phyloP scores from a whole-genome alignment of 2,797 vertebrate species.

The Paedocypris micromegethes region DNA sequence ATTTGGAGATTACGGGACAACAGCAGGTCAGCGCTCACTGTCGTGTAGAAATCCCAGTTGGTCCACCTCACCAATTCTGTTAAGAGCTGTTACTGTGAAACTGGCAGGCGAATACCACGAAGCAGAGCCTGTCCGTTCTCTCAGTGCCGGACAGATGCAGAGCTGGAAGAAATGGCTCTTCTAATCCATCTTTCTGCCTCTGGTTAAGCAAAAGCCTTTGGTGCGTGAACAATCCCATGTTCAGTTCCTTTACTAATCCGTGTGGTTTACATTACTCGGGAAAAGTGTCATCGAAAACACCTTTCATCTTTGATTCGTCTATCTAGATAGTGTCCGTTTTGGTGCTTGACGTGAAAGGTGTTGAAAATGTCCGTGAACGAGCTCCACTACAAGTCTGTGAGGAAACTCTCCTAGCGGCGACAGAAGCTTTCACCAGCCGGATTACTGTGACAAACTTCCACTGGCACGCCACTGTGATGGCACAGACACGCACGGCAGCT shows the following conservation, averaged over 20 bases:
- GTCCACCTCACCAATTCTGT: slow-evolving; percentile 14
- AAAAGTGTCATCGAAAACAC: no score
- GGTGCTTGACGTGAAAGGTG: slow-evolving; percentile 18
- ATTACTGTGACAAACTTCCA: slow-evolving; percentile 50
- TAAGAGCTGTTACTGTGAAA: slow-evolving; percentile 18
- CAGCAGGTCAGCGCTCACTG: slow-evolving; percentile 34
- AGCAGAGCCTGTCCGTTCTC: background rate
- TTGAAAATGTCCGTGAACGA: slow-evolving; percentile 25
- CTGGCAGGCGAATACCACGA: background rate
- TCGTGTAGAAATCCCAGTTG: slow-evolving; percentile 22
- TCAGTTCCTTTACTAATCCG: no score
- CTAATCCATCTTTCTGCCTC: slow-evolving; percentile 8
- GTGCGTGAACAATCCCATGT: no score
- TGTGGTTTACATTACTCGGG: no score
- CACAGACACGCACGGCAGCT: slow-evolving; percentile 57
- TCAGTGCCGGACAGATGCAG: background rate
- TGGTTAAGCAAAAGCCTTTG: slow-evolving; percentile 16
- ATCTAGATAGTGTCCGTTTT: background rate
- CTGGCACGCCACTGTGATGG: slow-evolving; percentile 55
- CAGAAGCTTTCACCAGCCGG: slow-evolving; percentile 9
- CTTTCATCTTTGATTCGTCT: no score
- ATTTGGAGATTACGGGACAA: slow-evolving; percentile 45
- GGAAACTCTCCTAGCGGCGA: slow-evolving; percentile 9
- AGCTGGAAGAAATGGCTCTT: slow-evolving; percentile 15
- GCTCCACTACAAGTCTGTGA: slow-evolving; percentile 15